Evolutionary conservation across 64 coral and sea anemone species (phyloP).

Genomic region (Trachythela sp.): DNA sequence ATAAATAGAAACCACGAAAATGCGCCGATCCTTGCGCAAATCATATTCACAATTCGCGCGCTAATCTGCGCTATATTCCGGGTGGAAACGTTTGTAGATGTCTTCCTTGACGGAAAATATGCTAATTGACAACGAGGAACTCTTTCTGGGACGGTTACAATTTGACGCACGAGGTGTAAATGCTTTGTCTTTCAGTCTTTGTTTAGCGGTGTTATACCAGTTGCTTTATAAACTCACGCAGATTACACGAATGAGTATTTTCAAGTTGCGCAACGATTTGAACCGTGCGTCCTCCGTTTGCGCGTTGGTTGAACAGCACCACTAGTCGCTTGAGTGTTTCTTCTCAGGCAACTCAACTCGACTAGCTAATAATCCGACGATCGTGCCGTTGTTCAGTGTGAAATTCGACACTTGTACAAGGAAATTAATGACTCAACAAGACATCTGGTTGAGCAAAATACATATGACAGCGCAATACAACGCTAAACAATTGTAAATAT

Average conservation of each 20-base stretch:
- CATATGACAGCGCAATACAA: background rate
- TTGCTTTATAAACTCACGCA: background rate
- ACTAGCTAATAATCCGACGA: conserved; percentile 1
- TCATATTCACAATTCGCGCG: background rate
- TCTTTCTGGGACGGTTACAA: background rate
- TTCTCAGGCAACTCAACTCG: conserved; percentile 1
- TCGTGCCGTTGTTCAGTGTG: background rate
- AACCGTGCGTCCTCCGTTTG: background rate
- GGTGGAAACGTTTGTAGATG: background rate
- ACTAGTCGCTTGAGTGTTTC: background rate
- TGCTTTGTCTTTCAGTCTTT: background rate
- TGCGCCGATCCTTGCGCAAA: background rate
- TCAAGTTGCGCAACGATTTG: background rate
- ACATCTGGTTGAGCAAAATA: background rate
- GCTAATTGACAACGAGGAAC: background rate
- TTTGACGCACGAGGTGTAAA: background rate
- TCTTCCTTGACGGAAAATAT: background rate
- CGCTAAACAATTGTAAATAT: background rate
- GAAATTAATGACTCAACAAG: background rate
- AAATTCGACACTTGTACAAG: background rate
- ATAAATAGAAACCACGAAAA: background rate
- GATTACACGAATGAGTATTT: background rate
- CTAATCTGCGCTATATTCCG: background rate
- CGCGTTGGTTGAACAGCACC: background rate
- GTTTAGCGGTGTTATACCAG: background rate